Evolutionary conservation across 2,113 vertebrate genomes (phyloP).

Genomic region (Myotis yumanensis): DNA sequence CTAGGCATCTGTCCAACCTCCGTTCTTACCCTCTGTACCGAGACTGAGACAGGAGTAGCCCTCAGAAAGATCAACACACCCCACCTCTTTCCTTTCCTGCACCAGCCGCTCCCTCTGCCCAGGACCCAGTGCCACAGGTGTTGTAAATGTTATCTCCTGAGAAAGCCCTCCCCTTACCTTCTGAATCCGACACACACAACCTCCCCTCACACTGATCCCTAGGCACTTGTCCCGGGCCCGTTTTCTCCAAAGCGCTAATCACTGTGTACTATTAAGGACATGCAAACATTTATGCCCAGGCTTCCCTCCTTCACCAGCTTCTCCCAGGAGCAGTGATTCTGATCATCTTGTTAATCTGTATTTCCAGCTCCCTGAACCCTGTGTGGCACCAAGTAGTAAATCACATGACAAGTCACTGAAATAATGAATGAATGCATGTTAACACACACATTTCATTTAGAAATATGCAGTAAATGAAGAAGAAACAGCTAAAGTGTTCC

Average conservation of each 20-base stretch:
- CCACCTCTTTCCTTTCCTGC: background rate
- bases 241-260: background rate
- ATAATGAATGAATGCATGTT: background rate
- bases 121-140: background rate
- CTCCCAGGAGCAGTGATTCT: background rate
- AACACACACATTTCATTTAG: background rate
- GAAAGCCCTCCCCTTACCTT: background rate
- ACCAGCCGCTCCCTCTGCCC: too few species aligned
- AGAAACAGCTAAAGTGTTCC: background rate
- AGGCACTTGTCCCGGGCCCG: background rate
- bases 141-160: background rate
- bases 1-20: background rate
- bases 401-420: background rate
- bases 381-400: background rate
- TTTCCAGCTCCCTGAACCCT: background rate
- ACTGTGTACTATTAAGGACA: background rate
- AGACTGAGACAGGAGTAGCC: background rate
- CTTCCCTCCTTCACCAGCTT: background rate
- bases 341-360: background rate
- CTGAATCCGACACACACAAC: background rate
- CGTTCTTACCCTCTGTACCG: background rate
- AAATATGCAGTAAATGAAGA: background rate
- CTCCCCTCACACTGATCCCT: background rate
- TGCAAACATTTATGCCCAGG: accelerated
- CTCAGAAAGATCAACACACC: background rate